These are phyloP conservation scores for Micoletzkya japonica DNA, from an alignment of 2,888 invertebrate species.

Conservation along the genomic window DNA sequence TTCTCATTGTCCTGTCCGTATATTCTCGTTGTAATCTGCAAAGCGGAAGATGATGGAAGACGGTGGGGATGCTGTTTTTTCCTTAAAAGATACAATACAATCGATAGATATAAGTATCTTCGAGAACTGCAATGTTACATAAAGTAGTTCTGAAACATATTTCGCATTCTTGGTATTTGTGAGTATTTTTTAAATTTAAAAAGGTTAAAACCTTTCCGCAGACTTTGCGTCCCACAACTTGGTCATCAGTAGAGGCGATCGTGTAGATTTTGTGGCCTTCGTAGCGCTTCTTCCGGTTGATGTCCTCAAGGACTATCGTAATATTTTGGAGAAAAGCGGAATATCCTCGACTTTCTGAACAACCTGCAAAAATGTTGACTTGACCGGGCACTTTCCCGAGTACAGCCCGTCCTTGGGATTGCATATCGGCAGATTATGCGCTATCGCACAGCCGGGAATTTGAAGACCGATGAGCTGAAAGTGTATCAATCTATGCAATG, in stretches of 20 bases:
- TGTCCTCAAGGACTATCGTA: not conserved
- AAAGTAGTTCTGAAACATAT: too few species aligned
- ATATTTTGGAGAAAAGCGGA: not conserved
- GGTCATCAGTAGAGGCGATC: not conserved
- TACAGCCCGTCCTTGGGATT: conserved; percentile 55
- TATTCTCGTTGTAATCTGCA: not conserved
- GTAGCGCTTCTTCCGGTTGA: not conserved
- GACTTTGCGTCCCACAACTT: not conserved
- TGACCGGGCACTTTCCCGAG: conserved; percentile 56
- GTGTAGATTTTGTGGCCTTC: not conserved
- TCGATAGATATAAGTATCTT: too few species aligned
- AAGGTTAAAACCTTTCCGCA: not conserved
- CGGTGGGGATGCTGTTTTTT: conserved; percentile 33
- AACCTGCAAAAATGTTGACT: conserved; percentile 55
- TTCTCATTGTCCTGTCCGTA: conserved; percentile 51
- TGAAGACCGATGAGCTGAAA: too few species aligned
- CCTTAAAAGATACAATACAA: conserved; percentile 37
- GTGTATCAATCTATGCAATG: too few species aligned
- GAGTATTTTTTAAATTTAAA: too few species aligned
- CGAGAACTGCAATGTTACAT: too few species aligned
- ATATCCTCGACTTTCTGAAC: not conserved
- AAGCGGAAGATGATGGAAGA: not conserved
- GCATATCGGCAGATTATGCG: conserved; percentile 44
- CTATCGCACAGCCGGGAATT: conserved; percentile 57
- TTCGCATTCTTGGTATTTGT: too few species aligned